Evolutionary conservation across 2,113 vertebrate species (phyloP), one percentile per base, ranked within the genome.

Genomic region (Coturnix japonica): DNA sequence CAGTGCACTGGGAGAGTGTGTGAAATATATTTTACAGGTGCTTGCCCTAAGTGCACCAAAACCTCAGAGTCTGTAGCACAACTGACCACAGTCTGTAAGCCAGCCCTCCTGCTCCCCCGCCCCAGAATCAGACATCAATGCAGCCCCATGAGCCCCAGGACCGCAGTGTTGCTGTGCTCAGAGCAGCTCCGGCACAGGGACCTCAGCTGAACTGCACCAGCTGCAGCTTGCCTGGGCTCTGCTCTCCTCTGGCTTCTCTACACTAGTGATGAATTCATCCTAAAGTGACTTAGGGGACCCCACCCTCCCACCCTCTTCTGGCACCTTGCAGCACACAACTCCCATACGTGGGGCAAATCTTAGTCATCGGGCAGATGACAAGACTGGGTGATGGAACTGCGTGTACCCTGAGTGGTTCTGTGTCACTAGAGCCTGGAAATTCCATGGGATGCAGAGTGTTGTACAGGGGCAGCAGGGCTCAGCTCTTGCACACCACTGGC

Each of bases 101-200:
- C 72, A 39, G 0, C 28, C 6, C 44, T 66, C 54, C 19, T 20
- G 47, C 17, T 47, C 59, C 61, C 63, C 31, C 79, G 28, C 31
- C 31, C 6, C n/a, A 69, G 59, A 54, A 49, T 3, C 2, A 43
- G 66, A 2, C 13, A 4, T 0, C 0, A 10, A 22, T 12, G 47
- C 63, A 63, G n/a, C 49, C 39, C 31, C 1, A 19, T 74, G 25
- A 37, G 33, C 49, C 0, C 39, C 65, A 2, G 31, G 11, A 57
- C 60, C 20, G 1, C 35, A 63, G 61, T 5, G 11, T 28, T 53
- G 51, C 26, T 2, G 74, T 43, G 60, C 11, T 7, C 11, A 1
- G 71, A 49, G 67, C 49, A 31, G 49, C 5, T 57, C 35, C 0
- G 25, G 44, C 0, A 0, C 6, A 3, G 54, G 43, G 46, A 90